Conservation (phyloP, 2,888 invertebrate species). For the Lasioglossum morio region DNA sequence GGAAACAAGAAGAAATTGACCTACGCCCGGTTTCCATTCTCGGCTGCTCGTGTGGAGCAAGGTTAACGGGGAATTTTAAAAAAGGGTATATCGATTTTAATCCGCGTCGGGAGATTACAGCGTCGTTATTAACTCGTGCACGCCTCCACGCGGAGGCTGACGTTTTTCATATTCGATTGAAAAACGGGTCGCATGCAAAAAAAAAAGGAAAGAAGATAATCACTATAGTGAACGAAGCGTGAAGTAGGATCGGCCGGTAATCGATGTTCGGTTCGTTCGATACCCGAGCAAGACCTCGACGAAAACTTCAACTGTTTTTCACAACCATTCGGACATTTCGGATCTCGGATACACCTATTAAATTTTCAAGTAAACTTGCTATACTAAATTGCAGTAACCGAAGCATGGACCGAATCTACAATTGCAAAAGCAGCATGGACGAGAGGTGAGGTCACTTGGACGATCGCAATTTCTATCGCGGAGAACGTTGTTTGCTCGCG, state of each 20-base stretch:
- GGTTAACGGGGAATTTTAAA: conserved; percentile 18
- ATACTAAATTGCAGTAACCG: neutral
- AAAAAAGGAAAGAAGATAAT: neutral
- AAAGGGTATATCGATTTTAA: conserved; percentile 12
- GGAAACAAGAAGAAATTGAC: conserved; percentile 14
- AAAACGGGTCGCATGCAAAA: neutral
- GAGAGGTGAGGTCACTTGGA: conserved; percentile 36
- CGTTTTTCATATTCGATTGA: neutral
- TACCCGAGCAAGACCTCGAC: neutral
- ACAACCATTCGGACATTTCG: conserved; percentile 47
- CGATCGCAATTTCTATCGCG: neutral
- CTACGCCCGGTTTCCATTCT: conserved; percentile 5
- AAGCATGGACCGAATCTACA: conserved; percentile 32
- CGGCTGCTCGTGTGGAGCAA: conserved; percentile 15
- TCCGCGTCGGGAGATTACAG: neutral
- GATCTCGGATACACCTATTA: conserved; percentile 34
- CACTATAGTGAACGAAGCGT: neutral
- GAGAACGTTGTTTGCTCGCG: neutral
- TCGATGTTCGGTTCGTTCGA: conserved; percentile 13
- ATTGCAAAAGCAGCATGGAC: neutral
- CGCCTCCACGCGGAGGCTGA: too few relatives aligned
- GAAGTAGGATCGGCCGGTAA: neutral
- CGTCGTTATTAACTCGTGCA: neutral
- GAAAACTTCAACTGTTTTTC: conserved; percentile 64
- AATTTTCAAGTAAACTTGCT: conserved; percentile 62